Evolutionary conservation across 2,797 vertebrate species (phyloP).

Genomic region (Iguana delicatissima): DNA sequence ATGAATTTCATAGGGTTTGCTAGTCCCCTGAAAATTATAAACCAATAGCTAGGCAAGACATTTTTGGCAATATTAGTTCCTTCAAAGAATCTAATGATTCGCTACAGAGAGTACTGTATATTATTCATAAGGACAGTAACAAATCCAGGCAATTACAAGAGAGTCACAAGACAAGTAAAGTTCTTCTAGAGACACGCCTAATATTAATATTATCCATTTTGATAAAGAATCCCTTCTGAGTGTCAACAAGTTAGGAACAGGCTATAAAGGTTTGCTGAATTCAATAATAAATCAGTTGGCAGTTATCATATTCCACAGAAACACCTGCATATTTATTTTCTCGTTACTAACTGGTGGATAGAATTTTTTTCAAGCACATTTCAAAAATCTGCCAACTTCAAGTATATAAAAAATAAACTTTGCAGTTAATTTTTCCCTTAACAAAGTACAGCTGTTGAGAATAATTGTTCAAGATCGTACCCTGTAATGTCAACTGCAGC

Average conservation of each 20-base stretch:
- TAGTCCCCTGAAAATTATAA: constrained; percentile 23
- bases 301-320: constrained; percentile 86
- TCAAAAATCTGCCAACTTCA: constrained; percentile 88
- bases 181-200: constrained; percentile 73
- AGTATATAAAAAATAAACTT: constrained; percentile 84
- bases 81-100: constrained; percentile 55
- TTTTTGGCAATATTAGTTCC: constrained; percentile 35
- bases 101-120: constrained; percentile 31
- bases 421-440: constrained; percentile 88
- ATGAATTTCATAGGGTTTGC: too few species aligned
- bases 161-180: constrained; percentile 68
- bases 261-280: constrained; percentile 78
- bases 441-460: constrained; percentile 90
- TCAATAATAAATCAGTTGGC: constrained; percentile 85
- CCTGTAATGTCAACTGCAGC: constrained; percentile 90
- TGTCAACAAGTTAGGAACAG: constrained; percentile 79
- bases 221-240: constrained; percentile 80
- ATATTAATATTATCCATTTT: constrained; percentile 76
- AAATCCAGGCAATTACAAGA: constrained; percentile 59
- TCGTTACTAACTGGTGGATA: constrained; percentile 85
- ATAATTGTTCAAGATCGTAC: constrained; percentile 90
- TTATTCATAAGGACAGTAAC: constrained; percentile 9
- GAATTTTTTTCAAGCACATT: constrained; percentile 85
- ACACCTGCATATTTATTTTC: constrained; percentile 88
- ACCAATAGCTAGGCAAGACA: constrained; percentile 16